phyloP scores from a whole-genome alignment of 1,140 invertebrate species.

The Meloidogyne floridensis region DNA sequence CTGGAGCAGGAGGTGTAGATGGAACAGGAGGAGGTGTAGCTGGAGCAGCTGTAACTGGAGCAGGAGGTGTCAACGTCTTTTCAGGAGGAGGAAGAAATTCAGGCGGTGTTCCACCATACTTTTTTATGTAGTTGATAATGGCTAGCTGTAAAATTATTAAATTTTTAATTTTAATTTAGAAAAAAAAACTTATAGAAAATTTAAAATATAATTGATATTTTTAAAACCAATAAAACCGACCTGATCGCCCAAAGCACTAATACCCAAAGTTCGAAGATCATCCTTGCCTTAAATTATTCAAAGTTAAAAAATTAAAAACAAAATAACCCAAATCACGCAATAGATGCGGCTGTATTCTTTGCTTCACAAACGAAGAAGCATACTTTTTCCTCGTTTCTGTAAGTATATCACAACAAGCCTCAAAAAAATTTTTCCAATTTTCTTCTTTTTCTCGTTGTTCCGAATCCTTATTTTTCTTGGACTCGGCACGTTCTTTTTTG shows the following conservation, averaged over 20 bases:
- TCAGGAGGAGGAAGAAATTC: constrained; percentile 17
- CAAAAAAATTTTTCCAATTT: constrained; percentile 30
- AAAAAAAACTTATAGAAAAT: too few species aligned
- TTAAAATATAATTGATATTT: too few species aligned
- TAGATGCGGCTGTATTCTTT: constrained; percentile 7
- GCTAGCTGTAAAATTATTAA: constrained; percentile 22
- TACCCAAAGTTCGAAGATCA: constrained; percentile 36
- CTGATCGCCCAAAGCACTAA: constrained; percentile 40
- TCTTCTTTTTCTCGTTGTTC: too few species aligned
- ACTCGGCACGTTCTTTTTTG: too few species aligned
- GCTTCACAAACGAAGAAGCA: constrained; percentile 21
- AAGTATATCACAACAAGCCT: constrained; percentile 31
- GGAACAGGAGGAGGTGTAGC: too few species aligned
- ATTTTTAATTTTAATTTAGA: background rate
- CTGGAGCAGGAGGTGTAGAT: too few species aligned
- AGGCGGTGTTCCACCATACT: constrained; percentile 14
- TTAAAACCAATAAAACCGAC: background rate
- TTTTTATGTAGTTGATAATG: constrained; percentile 30
- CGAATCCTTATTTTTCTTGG: too few species aligned
- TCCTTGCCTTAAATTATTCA: constrained; percentile 32
- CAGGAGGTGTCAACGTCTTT: background rate
- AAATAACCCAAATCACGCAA: constrained; percentile 5
- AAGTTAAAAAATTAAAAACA: background rate
- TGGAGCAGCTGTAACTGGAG: background rate
- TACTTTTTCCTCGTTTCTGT: constrained; percentile 29